Evolutionary conservation across 2,888 invertebrate genomes (phyloP).

Genomic region (Gastracanthus pulcherrimus): DNA sequence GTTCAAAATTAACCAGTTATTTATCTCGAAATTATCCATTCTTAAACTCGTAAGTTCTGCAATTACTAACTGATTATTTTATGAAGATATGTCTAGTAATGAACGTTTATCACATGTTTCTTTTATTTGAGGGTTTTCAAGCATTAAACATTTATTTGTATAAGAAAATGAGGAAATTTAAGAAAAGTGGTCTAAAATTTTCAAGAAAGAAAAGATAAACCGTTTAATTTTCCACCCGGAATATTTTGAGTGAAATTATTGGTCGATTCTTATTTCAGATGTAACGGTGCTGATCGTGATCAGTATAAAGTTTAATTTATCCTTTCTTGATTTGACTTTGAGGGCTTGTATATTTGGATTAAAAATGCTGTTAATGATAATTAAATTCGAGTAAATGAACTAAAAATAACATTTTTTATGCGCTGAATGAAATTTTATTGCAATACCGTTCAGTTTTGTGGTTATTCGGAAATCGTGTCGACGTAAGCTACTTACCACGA

Average conservation of each 20-base stretch:
- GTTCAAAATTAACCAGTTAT: no score
- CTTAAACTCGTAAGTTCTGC: no score
- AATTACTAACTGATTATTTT: no score
- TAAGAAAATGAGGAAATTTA: no score
- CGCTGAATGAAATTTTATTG: neutral
- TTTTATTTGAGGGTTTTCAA: no score
- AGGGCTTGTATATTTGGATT: neutral
- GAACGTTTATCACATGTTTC: no score
- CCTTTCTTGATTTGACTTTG: neutral
- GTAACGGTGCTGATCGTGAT: neutral
- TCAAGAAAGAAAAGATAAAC: no score
- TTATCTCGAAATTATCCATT: no score
- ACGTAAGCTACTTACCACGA: constrained; percentile 4
- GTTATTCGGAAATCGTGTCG: neutral
- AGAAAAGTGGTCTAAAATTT: no score
- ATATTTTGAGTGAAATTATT: neutral
- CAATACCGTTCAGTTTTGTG: neutral
- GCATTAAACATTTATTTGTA: no score
- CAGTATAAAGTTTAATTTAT: constrained; percentile 5
- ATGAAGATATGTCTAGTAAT: no score
- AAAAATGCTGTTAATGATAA: neutral
- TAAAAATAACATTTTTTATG: neutral
- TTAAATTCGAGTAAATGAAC: neutral
- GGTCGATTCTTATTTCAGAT: neutral
- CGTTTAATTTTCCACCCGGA: no score